Conservation (phyloP, 2,797 vertebrate genomes). For the Urophycis tenuis region DNA sequence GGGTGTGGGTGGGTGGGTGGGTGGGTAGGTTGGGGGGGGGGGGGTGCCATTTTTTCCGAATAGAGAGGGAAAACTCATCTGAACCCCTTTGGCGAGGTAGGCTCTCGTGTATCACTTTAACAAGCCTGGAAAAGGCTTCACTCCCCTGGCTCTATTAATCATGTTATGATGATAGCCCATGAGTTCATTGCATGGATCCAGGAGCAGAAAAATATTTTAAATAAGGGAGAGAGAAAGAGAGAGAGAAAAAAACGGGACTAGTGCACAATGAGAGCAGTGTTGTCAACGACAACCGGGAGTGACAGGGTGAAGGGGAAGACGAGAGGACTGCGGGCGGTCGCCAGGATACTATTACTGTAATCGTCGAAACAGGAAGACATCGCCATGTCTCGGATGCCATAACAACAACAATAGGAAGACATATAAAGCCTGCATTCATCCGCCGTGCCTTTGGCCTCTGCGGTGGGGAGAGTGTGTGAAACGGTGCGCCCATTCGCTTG, state of each 20-base stretch:
- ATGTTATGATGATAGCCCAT: conserved; percentile 31
- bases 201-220: not conserved
- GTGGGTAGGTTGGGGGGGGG: not conserved
- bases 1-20: not conserved
- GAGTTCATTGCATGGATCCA: conserved; percentile 25
- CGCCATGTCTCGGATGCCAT: conserved; percentile 1
- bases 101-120: conserved; percentile 41
- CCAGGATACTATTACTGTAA: conserved; percentile 2
- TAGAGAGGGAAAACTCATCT: conserved; percentile 47
- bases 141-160: conserved; percentile 40
- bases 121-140: conserved; percentile 34
- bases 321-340: not conserved
- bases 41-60: conserved; percentile 37
- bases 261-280: conserved; percentile 19
- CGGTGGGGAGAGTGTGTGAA: not conserved
- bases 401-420: not conserved
- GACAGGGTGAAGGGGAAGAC: not conserved
- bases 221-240: not conserved
- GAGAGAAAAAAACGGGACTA: not conserved
- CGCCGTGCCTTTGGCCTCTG: not conserved
- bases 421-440: not conserved
- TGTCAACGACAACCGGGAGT: not conserved
- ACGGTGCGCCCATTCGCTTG: not conserved
- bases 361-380: not conserved
- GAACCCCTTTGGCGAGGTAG: conserved; percentile 28